These are phyloP conservation scores for Penaeus chinensis DNA, from an alignment of 1,140 invertebrate genomes.

Conservation along the genomic window DNA sequence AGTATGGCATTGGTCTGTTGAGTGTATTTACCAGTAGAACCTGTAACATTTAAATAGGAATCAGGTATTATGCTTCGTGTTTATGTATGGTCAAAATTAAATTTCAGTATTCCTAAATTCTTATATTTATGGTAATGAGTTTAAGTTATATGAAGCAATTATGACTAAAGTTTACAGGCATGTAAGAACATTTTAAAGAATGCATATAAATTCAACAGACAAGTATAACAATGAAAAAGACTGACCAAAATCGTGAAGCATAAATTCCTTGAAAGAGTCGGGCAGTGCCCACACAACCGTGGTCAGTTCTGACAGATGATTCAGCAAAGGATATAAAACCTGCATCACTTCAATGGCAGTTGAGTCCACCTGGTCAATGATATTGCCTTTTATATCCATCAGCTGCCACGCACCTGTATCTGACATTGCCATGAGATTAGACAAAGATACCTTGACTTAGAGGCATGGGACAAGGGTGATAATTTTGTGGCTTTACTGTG, in stretches of 20 bases:
- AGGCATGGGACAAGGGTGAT: no score
- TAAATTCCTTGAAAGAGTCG: slow-evolving; percentile 50
- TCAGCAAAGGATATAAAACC: slow-evolving; percentile 4
- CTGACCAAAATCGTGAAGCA: slow-evolving; percentile 20
- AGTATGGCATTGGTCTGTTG: slow-evolving; percentile 29
- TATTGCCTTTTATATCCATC: neutral
- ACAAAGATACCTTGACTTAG: no score
- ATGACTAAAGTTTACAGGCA: no score
- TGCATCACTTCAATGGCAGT: slow-evolving; percentile 16
- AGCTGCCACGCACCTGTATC: slow-evolving; percentile 43
- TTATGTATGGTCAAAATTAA: neutral
- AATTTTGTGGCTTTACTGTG: no score
- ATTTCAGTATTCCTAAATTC: neutral
- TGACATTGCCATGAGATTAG: neutral
- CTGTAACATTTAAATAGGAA: neutral
- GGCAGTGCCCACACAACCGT: slow-evolving; percentile 42
- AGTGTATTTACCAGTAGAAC: slow-evolving; percentile 10
- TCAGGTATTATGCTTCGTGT: neutral
- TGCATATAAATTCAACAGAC: no score
- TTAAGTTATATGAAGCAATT: no score
- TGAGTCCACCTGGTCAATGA: slow-evolving; percentile 14
- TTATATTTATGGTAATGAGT: neutral
- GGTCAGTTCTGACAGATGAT: slow-evolving; percentile 11
- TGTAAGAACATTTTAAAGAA: no score
- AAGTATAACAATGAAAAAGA: no score